These are phyloP conservation scores for Tetramorium parvispinum DNA, from an alignment of 1,140 invertebrate species.

Conservation along the genomic window DNA sequence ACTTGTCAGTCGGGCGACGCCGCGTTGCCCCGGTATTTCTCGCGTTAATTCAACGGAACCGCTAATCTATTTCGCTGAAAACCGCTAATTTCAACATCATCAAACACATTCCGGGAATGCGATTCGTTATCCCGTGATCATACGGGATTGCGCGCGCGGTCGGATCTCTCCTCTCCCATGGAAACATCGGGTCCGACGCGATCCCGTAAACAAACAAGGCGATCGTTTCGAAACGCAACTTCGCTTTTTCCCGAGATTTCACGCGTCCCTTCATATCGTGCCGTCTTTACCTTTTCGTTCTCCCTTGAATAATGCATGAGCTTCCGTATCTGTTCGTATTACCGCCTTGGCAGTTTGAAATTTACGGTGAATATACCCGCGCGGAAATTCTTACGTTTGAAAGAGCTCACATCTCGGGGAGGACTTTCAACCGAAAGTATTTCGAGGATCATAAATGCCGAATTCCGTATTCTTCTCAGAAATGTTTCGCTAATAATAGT, in stretches of 20 bases:
- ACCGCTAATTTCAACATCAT: conserved; percentile 25
- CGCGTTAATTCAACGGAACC: background rate
- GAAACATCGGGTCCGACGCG: background rate
- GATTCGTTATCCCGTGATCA: background rate
- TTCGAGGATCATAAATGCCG: background rate
- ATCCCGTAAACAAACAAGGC: background rate
- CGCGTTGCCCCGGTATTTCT: background rate
- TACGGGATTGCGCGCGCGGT: background rate
- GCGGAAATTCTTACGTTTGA: background rate
- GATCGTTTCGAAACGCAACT: background rate
- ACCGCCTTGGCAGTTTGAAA: conserved; percentile 29
- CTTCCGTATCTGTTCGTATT: conserved; percentile 37
- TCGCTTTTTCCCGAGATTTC: conserved; percentile 14
- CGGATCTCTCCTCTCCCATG: background rate
- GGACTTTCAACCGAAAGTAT: background rate
- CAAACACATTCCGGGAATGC: background rate
- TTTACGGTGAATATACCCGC: conserved; percentile 16
- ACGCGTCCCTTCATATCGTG: background rate
- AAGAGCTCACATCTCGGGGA: background rate
- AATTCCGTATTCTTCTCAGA: background rate
- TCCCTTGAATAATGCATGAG: conserved; percentile 60
- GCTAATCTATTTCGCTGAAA: conserved; percentile 5
- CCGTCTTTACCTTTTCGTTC: background rate
- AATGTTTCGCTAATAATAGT: background rate
- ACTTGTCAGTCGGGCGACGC: background rate